Evolutionary conservation across 2,888 invertebrate species (phyloP), one percentile per base, ranked within the genome.

Genomic region (Leptura quadrifasciata): DNA sequence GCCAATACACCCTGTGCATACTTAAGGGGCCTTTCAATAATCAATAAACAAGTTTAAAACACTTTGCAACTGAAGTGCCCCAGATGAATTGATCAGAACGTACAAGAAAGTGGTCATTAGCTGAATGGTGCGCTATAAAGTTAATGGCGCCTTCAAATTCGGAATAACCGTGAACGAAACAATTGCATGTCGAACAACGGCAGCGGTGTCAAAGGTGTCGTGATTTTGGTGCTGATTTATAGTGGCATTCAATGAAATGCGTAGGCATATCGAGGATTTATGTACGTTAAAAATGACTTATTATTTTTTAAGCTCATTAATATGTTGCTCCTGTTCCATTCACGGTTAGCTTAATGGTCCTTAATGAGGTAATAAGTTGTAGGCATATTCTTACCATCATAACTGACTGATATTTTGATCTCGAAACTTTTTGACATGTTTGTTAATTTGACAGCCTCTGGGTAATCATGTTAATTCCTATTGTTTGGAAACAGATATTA

Each of bases 171-270:
- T 74, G 76, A 78, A 76, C 72, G 76, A 74, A 78, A 76, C 75
- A 74, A 78, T 78, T 67, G 74, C 78, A 78, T 74, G 72, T 71
- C 76, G 74, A 76, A 78, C 74, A 78, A 76, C 74, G 65, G 73
- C 64, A 58, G 54, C 65, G 71, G 75, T 74, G 76, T 76, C 76
- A 71, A 76, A 73, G 71, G 57, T 76, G 78, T 70, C 76, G 76
- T 78, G 76, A 78, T 74, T 71, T 76, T 58, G 68, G 73, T 63
- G 58, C 70, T 74, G 78, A 78, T 78, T 78, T 78, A 78, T 74
- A n/a, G 31, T 57, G 20, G 24, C 64, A 18, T 70, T 55, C 70
- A 57, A 12, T 69, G 47, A 70, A 70, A 70, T 18, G 70, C 52
- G 74, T 75, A 64, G 74, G 70, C 64, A 57, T 75, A 58, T 61